Percentiles rank a stretch among this genome's conserved stretches.
phyloP scores from a whole-genome alignment of 2,113 vertebrate genomes.

The Connochaetes taurinus region DNA sequence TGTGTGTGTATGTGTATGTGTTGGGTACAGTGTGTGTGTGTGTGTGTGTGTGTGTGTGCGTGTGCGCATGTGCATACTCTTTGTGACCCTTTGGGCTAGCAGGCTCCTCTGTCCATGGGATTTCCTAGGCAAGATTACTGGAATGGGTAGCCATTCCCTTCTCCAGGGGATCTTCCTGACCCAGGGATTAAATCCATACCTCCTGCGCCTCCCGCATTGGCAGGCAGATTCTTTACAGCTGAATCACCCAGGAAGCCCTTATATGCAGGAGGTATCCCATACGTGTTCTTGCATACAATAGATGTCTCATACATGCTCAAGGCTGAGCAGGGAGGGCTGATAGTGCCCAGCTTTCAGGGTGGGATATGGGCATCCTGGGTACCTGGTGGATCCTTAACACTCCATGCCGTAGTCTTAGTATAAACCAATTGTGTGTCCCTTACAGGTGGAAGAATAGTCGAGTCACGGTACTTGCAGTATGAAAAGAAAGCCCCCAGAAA shows the following conservation, averaged over 20 bases:
- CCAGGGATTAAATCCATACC: not conserved
- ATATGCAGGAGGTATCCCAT: not conserved
- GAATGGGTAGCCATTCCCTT: not conserved
- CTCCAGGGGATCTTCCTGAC: not conserved
- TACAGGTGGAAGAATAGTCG: conserved; percentile 63
- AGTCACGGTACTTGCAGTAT: conserved; percentile 74
- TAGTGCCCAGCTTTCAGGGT: accelerated
- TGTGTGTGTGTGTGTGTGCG: too few species aligned
- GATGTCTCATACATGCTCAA: not conserved
- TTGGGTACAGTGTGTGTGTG: too few species aligned
- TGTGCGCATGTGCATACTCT: not conserved
- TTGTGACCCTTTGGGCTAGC: not conserved
- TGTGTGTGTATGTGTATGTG: too few species aligned
- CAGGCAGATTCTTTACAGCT: not conserved
- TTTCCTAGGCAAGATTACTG: not conserved
- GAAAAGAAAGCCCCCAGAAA: conserved; percentile 31
- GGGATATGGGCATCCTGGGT: accelerated
- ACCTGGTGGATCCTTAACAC: not conserved
- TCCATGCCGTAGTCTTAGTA: not conserved
- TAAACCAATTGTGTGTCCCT: not conserved
- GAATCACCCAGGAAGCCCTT: not conserved
- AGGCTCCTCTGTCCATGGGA: not conserved
- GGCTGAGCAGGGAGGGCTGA: not conserved
- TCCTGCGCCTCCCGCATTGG: not conserved
- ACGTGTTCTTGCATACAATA: not conserved